Evolutionary conservation across 2,113 vertebrate genomes (phyloP).

Genomic region (Bubo scandiacus): DNA sequence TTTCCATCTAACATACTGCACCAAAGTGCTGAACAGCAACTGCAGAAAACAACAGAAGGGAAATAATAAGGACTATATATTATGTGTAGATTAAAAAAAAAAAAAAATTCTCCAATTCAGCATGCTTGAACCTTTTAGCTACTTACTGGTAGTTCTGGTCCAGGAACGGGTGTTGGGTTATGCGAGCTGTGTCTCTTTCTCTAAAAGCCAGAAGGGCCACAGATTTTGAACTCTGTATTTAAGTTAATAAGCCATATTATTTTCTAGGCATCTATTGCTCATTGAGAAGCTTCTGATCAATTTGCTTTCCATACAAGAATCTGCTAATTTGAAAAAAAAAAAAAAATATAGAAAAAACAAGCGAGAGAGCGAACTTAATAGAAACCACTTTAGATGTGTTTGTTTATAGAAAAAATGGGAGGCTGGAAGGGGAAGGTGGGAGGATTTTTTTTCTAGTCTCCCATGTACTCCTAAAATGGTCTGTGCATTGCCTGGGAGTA

Average conservation of each 20-base stretch:
- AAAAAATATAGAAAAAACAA: not conserved
- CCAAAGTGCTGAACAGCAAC: slow-evolving; percentile 25
- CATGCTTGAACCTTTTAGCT: not conserved
- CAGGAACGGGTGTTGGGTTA: not conserved
- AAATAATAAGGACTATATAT: slow-evolving; percentile 30
- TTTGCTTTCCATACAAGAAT: not conserved
- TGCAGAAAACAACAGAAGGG: slow-evolving; percentile 47
- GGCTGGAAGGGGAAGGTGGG: not conserved
- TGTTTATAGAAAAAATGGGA: slow-evolving; percentile 3
- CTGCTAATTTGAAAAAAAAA: not conserved
- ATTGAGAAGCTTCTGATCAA: not conserved
- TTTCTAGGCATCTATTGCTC: not conserved
- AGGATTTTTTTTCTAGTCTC: slow-evolving; percentile 2
- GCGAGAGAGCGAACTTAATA: not conserved
- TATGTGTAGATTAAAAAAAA: not conserved
- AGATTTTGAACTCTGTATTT: not conserved
- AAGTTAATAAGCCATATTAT: not conserved
- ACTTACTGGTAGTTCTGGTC: not conserved
- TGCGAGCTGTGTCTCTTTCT: not conserved
- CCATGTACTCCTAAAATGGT: slow-evolving; percentile 64
- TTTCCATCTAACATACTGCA: not conserved
- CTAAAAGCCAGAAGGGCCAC: not conserved
- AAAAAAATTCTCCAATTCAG: not conserved
- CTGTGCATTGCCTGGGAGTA: slow-evolving; percentile 68
- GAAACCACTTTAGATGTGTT: not conserved